phyloP scores from a whole-genome alignment of 2,113 vertebrate genomes.

The Alouatta palliata region DNA sequence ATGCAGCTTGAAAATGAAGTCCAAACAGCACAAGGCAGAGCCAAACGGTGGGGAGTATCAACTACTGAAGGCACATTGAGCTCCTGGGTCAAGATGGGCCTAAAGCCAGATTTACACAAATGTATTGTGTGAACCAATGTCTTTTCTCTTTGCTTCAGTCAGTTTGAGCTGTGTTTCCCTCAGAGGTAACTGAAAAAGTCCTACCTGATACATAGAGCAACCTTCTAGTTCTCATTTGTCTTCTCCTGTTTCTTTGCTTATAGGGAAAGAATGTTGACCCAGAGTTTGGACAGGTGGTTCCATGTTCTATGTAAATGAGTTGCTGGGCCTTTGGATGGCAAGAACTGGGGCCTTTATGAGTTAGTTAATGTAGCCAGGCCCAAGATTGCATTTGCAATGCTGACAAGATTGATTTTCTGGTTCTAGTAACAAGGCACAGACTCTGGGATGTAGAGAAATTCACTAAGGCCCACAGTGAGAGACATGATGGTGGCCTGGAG shows the following conservation, averaged over 20 bases:
- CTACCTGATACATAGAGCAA: not conserved
- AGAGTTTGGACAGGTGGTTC: not conserved
- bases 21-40: not conserved
- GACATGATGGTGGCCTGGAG: not conserved
- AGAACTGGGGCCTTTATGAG: not conserved
- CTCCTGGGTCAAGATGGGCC: not conserved
- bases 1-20: not conserved
- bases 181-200: not conserved
- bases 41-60: not conserved
- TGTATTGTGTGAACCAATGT: not conserved
- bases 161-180: not conserved
- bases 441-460: not conserved
- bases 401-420: not conserved
- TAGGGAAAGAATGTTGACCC: not conserved
- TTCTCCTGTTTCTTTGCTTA: not conserved
- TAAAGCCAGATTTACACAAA: not conserved
- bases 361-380: not conserved
- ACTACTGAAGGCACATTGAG: not conserved
- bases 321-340: not conserved
- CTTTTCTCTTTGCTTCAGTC: not conserved
- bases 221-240: not conserved
- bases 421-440: not conserved
- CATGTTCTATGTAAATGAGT: not conserved
- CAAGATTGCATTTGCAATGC: not conserved
- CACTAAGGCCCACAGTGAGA: not conserved